Base-by-base conservation (phyloP, 2,888 invertebrate species). In the Mesopsocus fuscifrons region DNA sequence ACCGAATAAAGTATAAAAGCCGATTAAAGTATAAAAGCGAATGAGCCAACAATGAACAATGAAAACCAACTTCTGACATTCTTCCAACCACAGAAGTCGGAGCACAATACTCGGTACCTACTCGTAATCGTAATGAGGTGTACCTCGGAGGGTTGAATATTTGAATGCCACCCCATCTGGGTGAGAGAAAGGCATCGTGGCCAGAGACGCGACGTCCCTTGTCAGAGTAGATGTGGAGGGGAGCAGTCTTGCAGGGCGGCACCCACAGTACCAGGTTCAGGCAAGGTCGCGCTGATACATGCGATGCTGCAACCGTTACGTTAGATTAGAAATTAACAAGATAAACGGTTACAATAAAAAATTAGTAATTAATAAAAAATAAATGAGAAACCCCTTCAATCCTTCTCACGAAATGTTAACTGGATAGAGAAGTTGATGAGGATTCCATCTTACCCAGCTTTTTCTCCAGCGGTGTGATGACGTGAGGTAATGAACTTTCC, bases 141-240 rank as follows among this genome's bases (percentile, higher is more conserved):
- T n/a, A n/a, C n/a, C n/a, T n/a, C 2, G 72, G 64, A 5, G 83
- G 77, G 59, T 77, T 84, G 45, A 73, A 67, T 31, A 94, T 69
- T 41, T 79, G 70, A 46, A 94, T 76, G 1, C 87, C 89, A 33
- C 94, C 94, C 94, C 94, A 94, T 46, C 83, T 72, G 0, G 83
- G 78, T 0, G 84, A 84, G 53, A 82, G 68, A 58, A 85, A 84
- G 2, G 82, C 78, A 57, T 79, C 77, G 18, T 71, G 61, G 20
- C 67, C 60, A 20, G 55, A 53, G 1, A 60, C 60, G 9, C 51
- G 54, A 23, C 54, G 54, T 59, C 56, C 54, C 59, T 63, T 43
- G 51, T 58, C 2, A 55, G 48, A 71, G 51, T 78, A 73, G 47
- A 92, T 79, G 53, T 72, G 68, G 17, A 92, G 62, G 1, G 91